A percentile compares a stretch with the other conserved stretches of the same genome.
Conservation (phyloP, 2,797 vertebrate genomes). For the Apogon hyalosoma region DNA sequence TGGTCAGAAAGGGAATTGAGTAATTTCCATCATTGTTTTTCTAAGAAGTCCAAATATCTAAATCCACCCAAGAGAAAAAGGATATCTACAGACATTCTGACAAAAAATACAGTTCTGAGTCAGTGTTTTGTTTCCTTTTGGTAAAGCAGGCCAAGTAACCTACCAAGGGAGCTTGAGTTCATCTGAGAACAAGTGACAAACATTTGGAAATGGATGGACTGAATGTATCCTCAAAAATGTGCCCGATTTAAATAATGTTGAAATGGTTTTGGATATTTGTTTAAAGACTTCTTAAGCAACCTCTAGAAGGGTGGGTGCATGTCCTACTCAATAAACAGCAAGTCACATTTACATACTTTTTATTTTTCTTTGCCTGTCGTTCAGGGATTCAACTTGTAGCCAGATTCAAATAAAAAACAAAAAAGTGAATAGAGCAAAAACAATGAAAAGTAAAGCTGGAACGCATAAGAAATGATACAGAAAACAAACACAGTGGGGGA, state of each 20-base stretch:
- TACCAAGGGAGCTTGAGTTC: constrained; percentile 39
- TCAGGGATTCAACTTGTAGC: not conserved
- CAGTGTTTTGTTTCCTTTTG: constrained; percentile 52
- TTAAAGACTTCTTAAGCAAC: not conserved
- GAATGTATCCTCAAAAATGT: constrained; percentile 16
- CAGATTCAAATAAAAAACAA: not conserved
- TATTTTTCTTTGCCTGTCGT: too few relatives aligned
- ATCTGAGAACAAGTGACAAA: constrained; percentile 63
- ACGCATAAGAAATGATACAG: not conserved
- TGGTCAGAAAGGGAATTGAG: constrained; percentile 54
- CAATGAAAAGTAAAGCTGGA: not conserved
- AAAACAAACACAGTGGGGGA: not conserved
- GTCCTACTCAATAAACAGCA: constrained; percentile 11
- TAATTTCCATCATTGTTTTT: constrained; percentile 57
- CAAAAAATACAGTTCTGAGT: constrained; percentile 6
- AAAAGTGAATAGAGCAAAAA: not conserved
- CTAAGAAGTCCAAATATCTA: constrained; percentile 61
- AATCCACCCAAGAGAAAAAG: constrained; percentile 52
- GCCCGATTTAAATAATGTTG: too few relatives aligned
- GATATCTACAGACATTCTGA: constrained; percentile 52
- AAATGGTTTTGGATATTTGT: constrained; percentile 9
- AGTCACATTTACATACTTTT: not conserved
- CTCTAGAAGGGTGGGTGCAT: constrained; percentile 1
- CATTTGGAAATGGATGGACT: constrained; percentile 53
- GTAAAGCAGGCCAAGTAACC: constrained; percentile 53